Conservation (phyloP, 92 coral and sea anemone genomes). For the Porites evermanni region DNA sequence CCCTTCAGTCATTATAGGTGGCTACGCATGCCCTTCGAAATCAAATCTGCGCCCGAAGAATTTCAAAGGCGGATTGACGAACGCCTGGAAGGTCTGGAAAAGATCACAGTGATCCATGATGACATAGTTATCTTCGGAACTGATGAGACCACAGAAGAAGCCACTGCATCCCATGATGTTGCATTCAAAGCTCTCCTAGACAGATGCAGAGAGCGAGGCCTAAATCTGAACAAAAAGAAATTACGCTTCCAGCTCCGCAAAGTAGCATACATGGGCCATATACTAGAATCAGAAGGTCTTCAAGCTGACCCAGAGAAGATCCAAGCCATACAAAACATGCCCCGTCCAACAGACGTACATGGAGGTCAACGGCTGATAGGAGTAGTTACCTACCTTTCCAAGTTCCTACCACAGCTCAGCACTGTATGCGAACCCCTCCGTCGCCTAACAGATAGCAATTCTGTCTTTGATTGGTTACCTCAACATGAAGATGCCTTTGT, state of each 20-base stretch:
- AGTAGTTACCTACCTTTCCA: too few species aligned
- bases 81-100: slow-evolving; percentile 55
- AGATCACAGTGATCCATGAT: slow-evolving; percentile 50
- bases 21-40: slow-evolving; percentile 63
- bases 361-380: slow-evolving; percentile 40
- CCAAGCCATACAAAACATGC: slow-evolving; percentile 13
- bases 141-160: slow-evolving; percentile 43
- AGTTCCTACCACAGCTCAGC: slow-evolving; percentile 61
- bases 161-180: slow-evolving; percentile 8
- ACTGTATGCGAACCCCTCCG: slow-evolving; percentile 63
- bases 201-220: slow-evolving; percentile 59
- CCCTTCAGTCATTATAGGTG: neutral
- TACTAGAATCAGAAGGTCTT: slow-evolving; percentile 51
- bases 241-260: neutral
- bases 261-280: slow-evolving; percentile 44
- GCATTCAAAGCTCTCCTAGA: slow-evolving; percentile 56
- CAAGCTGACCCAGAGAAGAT: slow-evolving; percentile 61
- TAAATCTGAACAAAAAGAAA: slow-evolving; percentile 64
- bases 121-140: slow-evolving; percentile 49
- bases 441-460: slow-evolving; percentile 63
- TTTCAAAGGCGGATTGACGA: slow-evolving; percentile 62
- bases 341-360: slow-evolving; percentile 50
- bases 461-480: slow-evolving; percentile 1
- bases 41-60: slow-evolving; percentile 60
- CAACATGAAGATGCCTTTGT: slow-evolving; percentile 62